A percentile compares a stretch with the other conserved stretches of the same genome.
Conservation (phyloP, 92 coral and sea anemone species). For the Isaurus tuberculatus region DNA sequence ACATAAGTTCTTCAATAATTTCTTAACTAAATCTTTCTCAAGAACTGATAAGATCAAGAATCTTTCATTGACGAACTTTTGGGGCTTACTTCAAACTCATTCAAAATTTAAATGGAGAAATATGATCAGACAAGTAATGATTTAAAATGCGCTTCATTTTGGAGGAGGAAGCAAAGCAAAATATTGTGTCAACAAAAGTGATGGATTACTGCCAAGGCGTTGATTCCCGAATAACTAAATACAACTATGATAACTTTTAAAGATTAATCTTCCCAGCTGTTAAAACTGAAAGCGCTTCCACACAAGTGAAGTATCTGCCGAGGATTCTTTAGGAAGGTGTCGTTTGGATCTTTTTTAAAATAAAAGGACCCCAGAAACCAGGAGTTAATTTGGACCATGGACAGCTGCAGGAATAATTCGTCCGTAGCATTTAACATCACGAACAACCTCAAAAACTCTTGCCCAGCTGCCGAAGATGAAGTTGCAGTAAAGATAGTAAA, state of each 20-base stretch:
- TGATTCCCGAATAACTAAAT: conserved; percentile 1
- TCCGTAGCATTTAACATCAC: conserved; percentile 6
- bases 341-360: not conserved
- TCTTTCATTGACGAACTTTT: not conserved
- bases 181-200: not conserved
- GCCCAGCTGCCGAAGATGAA: conserved; percentile 32
- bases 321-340: not conserved
- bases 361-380: not conserved
- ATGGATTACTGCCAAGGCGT: conserved; percentile 2
- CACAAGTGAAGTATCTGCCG: not conserved
- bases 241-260: not conserved
- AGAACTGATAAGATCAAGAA: not conserved
- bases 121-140: not conserved
- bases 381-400: not conserved
- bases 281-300: not conserved
- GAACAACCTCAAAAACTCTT: not conserved
- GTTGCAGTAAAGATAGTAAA: conserved; percentile 54
- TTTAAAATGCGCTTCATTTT: conserved; percentile 3
- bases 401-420: conserved; percentile 14
- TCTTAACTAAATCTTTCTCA: not conserved
- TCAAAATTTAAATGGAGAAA: not conserved
- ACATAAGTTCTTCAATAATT: conserved; percentile 10
- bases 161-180: not conserved
- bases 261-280: conserved; percentile 22
- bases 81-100: not conserved